Base-by-base conservation (phyloP, 1,140 invertebrate genomes). In the Polypedilum pembai region DNA sequence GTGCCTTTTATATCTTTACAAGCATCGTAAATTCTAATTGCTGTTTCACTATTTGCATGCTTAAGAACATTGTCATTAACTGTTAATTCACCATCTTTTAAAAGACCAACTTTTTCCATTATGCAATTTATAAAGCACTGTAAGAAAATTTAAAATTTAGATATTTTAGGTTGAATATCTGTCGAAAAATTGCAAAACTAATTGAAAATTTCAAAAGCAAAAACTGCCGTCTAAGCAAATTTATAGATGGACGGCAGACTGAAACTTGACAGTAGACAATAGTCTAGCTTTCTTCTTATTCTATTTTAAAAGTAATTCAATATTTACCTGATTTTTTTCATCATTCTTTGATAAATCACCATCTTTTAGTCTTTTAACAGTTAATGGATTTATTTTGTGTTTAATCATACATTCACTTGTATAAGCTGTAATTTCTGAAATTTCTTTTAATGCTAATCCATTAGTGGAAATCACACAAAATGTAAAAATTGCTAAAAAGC, bases 291-390 rank as follows among this genome's bases (percentile, higher is more conserved):
- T n/a, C n/a, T n/a, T n/a, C n/a, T n/a, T n/a, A n/a, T n/a, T n/a
- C n/a, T n/a, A n/a, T n/a, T n/a, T n/a, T n/a, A n/a, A n/a, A n/a
- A n/a, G n/a, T n/a, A n/a, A n/a, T n/a, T n/a, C n/a, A 4, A 65
- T 65, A 18, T 4, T 65, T 66, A 66, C 63, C 63, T 66, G 63
- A 66, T 17, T 66, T 8, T 66, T 66, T n/a, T 66, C n/a, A 66
- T 66, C 63, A 20, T 66, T 17, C n/a, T 12, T n/a, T 12, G 8
- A 12, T 18, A 66, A 66, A 17, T 66, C 63, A 1, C 63, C 63
- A 18, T 66, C 18, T 8, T 20, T 66, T 7, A 69, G 20, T 20
- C 12, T 18, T 20, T 18, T 69, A 0, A 20, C 7, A 5, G 17
- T 69, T 20, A 69, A 69, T 8, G 17, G 65, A 69, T 7, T 69